Conservation (phyloP, 64 coral and sea anemone genomes). For the Montipora efflorescens region DNA sequence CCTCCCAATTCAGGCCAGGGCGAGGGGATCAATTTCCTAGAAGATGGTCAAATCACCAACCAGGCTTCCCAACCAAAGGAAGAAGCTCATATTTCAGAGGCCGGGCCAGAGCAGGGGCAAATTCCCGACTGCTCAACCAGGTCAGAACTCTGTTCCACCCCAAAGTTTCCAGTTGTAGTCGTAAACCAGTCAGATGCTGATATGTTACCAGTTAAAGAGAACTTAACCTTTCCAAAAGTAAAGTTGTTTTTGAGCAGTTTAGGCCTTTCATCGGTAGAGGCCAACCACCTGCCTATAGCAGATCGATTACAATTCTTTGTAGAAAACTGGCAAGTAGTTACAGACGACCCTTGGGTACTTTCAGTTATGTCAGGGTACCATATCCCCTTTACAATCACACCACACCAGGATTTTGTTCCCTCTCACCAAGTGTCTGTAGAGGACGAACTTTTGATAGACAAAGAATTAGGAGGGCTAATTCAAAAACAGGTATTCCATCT, state of each 20-base stretch:
- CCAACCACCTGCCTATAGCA: background rate
- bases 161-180: constrained; percentile 5
- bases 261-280: background rate
- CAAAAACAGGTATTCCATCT: no score
- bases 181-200: background rate
- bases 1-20: constrained; percentile 32
- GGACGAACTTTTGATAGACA: no score
- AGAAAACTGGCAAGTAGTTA: constrained; percentile 50
- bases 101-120: constrained; percentile 30
- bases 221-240: constrained; percentile 12
- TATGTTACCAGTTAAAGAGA: constrained; percentile 38
- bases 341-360: constrained; percentile 48
- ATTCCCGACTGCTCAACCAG: constrained; percentile 3
- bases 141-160: constrained; percentile 19
- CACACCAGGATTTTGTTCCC: no score
- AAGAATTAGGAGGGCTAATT: no score
- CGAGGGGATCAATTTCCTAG: constrained; percentile 12
- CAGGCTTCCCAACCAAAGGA: constrained; percentile 6
- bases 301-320: constrained; percentile 33
- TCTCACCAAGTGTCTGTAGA: no score
- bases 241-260: background rate
- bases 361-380: background rate
- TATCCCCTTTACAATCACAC: no score
- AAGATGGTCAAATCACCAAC: background rate
- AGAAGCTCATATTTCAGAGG: constrained; percentile 27